These are phyloP conservation scores for Apotomis capreana DNA, from an alignment of 2,888 invertebrate genomes.

Conservation along the genomic window DNA sequence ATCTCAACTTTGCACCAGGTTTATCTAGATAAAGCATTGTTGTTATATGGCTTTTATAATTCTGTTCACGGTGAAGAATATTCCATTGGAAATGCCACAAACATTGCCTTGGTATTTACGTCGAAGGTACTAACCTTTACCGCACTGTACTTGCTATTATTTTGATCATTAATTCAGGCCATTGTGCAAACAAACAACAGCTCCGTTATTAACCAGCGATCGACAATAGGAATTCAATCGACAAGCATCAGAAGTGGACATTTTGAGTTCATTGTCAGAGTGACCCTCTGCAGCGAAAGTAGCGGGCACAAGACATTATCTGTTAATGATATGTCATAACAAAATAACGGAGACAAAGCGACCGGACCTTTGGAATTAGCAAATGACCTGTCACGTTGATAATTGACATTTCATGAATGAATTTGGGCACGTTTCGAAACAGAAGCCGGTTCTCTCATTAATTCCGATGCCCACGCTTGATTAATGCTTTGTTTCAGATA, in stretches of 20 bases:
- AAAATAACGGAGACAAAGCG: constrained; percentile 46
- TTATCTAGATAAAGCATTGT: constrained; percentile 48
- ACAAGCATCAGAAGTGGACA: constrained; percentile 54
- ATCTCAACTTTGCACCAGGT: constrained; percentile 57
- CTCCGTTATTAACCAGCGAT: constrained; percentile 51
- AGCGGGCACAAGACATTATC: constrained; percentile 37
- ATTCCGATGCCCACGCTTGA: constrained; percentile 60
- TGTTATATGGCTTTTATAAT: constrained; percentile 41
- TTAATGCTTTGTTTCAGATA: constrained; percentile 58
- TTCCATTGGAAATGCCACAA: constrained; percentile 47
- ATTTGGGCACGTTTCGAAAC: constrained; percentile 58
- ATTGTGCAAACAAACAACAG: constrained; percentile 42
- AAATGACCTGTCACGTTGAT: constrained; percentile 71
- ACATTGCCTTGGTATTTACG: constrained; percentile 63
- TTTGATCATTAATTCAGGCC: constrained; percentile 40
- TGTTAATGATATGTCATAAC: constrained; percentile 40
- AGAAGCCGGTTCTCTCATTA: constrained; percentile 61
- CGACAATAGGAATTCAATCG: constrained; percentile 56
- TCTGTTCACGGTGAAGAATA: constrained; percentile 28
- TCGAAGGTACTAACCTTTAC: constrained; percentile 55
- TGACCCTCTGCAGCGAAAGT: constrained; percentile 58
- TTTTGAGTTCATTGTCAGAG: constrained; percentile 77
- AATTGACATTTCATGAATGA: constrained; percentile 67
- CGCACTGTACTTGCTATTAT: constrained; percentile 27
- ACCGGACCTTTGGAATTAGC: constrained; percentile 57